Evolutionary conservation across 35 echinoderm and acorn worm species (phyloP).

Genomic region (Patiria miniata): DNA sequence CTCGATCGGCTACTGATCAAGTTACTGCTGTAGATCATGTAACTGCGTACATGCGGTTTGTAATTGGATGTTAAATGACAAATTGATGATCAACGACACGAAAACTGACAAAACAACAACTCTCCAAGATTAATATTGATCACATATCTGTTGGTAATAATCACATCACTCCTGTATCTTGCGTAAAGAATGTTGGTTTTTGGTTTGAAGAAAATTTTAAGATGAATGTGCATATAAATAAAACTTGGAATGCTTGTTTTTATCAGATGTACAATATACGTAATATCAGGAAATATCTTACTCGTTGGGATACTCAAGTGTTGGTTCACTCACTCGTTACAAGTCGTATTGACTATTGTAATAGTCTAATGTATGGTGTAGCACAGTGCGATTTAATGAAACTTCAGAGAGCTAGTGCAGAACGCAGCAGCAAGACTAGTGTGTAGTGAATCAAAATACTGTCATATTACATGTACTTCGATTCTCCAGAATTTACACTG

Average conservation of each 20-base stretch:
- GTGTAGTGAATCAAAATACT: not conserved
- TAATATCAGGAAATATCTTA: not conserved
- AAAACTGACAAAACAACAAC: not conserved
- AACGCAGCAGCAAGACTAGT: not conserved
- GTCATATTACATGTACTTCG: not conserved
- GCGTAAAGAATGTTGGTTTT: not conserved
- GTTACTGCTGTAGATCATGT: not conserved
- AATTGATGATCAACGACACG: not conserved
- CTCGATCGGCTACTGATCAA: not conserved
- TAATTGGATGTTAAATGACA: not conserved
- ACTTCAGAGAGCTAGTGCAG: not conserved
- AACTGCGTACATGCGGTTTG: not conserved
- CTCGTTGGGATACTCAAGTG: not conserved
- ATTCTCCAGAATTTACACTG: not conserved
- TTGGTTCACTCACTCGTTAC: constrained; percentile 6
- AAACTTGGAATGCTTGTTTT: not conserved
- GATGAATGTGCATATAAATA: not conserved
- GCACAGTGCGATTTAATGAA: not conserved
- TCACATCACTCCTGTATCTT: not conserved
- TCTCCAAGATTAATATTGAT: not conserved
- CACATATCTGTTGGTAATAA: not conserved
- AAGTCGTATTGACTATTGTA: not conserved
- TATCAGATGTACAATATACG: not conserved
- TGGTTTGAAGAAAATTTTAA: not conserved
- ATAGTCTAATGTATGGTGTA: not conserved